Evolutionary conservation across 2,797 vertebrate species (phyloP).

Genomic region (Karalla daura): DNA sequence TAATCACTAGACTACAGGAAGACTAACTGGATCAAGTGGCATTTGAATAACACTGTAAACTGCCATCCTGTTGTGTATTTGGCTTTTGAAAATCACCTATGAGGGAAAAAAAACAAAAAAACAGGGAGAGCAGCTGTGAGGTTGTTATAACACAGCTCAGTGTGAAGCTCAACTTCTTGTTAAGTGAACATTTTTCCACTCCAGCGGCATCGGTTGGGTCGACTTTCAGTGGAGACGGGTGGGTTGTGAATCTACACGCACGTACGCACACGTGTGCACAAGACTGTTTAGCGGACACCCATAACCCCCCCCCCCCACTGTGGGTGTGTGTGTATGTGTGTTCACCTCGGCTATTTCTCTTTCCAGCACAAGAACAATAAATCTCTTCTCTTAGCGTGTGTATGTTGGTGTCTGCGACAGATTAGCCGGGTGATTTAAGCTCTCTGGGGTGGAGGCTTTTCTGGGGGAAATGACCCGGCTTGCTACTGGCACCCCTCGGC

Average conservation of each 20-base stretch:
- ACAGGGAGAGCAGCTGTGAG: slow-evolving; percentile 12
- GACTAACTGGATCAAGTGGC: slow-evolving; percentile 26
- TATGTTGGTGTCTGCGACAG: slow-evolving; percentile 51
- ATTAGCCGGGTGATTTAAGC: slow-evolving; percentile 67
- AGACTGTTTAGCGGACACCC: slow-evolving; percentile 41
- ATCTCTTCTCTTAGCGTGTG: slow-evolving; percentile 55
- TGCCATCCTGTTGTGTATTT: slow-evolving; percentile 15
- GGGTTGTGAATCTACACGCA: slow-evolving; percentile 16
- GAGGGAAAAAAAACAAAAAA: no score
- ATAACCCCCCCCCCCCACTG: slow-evolving; percentile 29
- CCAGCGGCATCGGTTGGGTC: slow-evolving; percentile 23
- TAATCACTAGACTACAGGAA: slow-evolving; percentile 20
- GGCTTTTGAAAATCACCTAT: neutral
- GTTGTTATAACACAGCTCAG: slow-evolving; percentile 16
- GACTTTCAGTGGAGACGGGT: slow-evolving; percentile 24
- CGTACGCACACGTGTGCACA: neutral
- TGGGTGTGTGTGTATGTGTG: no score
- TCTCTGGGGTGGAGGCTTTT: slow-evolving; percentile 56
- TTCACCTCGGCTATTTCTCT: slow-evolving; percentile 56
- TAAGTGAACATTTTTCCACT: slow-evolving; percentile 47
- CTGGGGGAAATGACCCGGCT: slow-evolving; percentile 62
- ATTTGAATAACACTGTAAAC: slow-evolving; percentile 1
- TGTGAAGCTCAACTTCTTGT: slow-evolving; percentile 14
- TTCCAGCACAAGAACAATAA: slow-evolving; percentile 62
- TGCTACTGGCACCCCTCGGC: slow-evolving; percentile 39